phyloP scores from a whole-genome alignment of 2,113 vertebrate genomes.

The Bubalus kerabau region DNA sequence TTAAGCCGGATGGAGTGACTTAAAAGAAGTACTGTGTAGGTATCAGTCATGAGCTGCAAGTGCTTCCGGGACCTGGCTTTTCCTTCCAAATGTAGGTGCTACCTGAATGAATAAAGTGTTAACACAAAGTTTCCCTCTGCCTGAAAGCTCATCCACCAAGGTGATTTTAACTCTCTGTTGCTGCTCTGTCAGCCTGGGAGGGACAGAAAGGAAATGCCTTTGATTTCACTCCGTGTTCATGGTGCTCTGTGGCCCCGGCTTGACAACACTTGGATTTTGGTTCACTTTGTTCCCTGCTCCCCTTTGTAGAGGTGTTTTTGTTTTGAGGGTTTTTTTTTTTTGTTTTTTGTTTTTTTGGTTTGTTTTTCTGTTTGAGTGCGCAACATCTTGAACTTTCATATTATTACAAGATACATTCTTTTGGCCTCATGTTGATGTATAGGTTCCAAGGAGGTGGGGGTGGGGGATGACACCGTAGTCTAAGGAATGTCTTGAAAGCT shows the following conservation, averaged over 20 bases:
- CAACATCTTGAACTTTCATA: not conserved
- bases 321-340: not conserved
- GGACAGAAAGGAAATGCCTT: constrained; percentile 78
- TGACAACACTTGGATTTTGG: constrained; percentile 48
- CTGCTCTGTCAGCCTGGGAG: constrained; percentile 76
- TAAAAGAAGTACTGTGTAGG: not conserved
- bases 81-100: constrained; percentile 41
- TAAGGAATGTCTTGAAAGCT: constrained; percentile 64
- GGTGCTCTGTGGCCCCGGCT: constrained; percentile 34
- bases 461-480: not conserved
- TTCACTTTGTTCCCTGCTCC: constrained; percentile 44
- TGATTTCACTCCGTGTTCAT: constrained; percentile 73
- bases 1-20: constrained; percentile 8
- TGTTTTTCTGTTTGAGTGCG: not conserved
- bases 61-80: constrained; percentile 39
- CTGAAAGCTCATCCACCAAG: constrained; percentile 58
- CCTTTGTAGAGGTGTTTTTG: not conserved
- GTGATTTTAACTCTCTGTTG: constrained; percentile 46
- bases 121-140: constrained; percentile 45
- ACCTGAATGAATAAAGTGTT: constrained; percentile 13
- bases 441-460: constrained; percentile 28
- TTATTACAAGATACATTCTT: constrained; percentile 33
- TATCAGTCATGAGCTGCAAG: not conserved
- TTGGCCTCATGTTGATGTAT: constrained; percentile 14
- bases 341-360: not conserved